Evolutionary conservation across 2,888 invertebrate genomes (phyloP).

Genomic region (Drosophila eohydei): DNA sequence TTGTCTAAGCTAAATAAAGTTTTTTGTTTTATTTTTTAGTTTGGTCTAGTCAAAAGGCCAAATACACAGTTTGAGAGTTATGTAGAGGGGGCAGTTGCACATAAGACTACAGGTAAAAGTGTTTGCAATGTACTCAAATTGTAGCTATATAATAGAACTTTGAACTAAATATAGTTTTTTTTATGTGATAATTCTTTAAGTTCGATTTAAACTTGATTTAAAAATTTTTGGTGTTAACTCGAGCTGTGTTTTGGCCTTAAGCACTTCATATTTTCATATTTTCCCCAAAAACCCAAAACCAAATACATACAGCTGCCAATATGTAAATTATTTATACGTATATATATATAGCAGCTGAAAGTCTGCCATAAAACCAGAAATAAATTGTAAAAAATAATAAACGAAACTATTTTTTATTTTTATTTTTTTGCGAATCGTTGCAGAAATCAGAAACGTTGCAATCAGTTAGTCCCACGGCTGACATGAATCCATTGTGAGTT

Average conservation of each 20-base stretch:
- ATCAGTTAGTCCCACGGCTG: constrained; percentile 70
- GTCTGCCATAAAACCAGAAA: constrained; percentile 10
- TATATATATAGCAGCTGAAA: constrained; percentile 19
- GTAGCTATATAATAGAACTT: not conserved
- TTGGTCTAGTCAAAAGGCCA: not conserved
- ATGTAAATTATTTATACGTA: constrained; percentile 11
- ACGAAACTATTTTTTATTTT: constrained; percentile 4
- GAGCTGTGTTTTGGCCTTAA: constrained; percentile 21
- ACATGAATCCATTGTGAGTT: constrained; percentile 72
- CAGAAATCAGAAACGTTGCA: constrained; percentile 72
- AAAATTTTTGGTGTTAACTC: constrained; percentile 1
- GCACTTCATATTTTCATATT: constrained; percentile 14
- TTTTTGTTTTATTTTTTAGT: not conserved
- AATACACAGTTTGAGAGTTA: constrained; percentile 26
- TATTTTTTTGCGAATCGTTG: constrained; percentile 51
- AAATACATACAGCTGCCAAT: constrained; percentile 7
- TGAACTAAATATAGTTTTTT: not conserved
- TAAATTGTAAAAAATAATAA: constrained; percentile 24
- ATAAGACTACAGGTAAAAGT: not conserved
- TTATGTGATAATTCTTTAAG: not conserved
- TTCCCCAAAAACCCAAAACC: not conserved
- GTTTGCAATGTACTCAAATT: not conserved
- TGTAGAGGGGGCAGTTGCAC: not conserved
- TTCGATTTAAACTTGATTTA: not conserved
- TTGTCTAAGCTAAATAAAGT: constrained; percentile 15